Conservation (phyloP, 2,797 vertebrate species). For the Mus spretus region DNA sequence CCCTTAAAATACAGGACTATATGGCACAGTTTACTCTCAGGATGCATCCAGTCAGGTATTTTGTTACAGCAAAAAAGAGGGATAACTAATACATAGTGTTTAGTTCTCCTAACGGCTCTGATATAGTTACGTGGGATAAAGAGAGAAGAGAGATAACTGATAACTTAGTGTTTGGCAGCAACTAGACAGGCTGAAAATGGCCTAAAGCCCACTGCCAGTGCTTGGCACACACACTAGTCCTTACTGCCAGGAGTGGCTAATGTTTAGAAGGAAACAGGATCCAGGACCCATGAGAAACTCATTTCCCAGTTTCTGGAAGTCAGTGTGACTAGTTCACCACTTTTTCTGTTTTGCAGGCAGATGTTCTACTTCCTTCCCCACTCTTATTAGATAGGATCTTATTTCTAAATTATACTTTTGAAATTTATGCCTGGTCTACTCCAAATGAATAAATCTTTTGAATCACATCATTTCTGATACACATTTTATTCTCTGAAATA, state of each 20-base stretch:
- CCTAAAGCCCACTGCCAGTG: not conserved
- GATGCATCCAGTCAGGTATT: not conserved
- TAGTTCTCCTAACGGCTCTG: not conserved
- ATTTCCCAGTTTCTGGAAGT: constrained; percentile 32
- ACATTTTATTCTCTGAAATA: constrained; percentile 36
- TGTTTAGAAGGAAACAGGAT: constrained; percentile 1
- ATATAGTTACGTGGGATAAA: not conserved
- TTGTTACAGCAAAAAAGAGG: not conserved
- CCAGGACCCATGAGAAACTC: not conserved
- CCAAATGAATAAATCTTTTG: constrained; percentile 16
- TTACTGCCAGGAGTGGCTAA: constrained; percentile 15
- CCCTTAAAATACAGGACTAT: not conserved
- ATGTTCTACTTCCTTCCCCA: not conserved
- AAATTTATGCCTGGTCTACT: constrained; percentile 10
- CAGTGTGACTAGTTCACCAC: not conserved
- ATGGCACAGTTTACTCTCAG: not conserved
- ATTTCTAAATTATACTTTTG: constrained; percentile 20
- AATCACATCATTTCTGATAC: constrained; percentile 16
- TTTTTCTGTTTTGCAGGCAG: constrained; percentile 41
- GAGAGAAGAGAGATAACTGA: not conserved
- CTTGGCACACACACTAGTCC: not conserved
- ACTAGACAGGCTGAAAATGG: not conserved
- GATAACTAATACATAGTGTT: not conserved
- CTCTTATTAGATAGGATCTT: constrained; percentile 31
- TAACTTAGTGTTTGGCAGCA: not conserved